Base-by-base conservation (phyloP, 1,140 invertebrate genomes). In the Drosophila rufa region DNA sequence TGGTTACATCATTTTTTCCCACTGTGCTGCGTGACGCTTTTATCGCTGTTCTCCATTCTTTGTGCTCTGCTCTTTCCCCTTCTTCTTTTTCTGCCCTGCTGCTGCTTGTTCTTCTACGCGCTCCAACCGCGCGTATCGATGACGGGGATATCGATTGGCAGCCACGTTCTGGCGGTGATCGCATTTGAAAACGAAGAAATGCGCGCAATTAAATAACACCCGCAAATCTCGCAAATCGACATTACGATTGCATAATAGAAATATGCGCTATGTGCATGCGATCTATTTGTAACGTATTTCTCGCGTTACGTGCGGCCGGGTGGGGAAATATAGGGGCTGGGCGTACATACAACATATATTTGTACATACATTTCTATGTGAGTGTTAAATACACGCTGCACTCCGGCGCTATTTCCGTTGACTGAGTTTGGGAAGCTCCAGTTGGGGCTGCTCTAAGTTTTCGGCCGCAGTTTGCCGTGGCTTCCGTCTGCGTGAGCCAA, bases 331-430 rank as follows among this genome's bases (percentile, higher is more conserved):
- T 55, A 40, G 53, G 68, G 68, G 46, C 70, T 73, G 70, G 51
- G 30, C 67, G 53, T 30, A 55, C 45, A 38, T 57, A 69, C 71
- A 75, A 40, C 59, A 57, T 62, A 71, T 64, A 51, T 79, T 47
- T 73, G 68, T 78, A 43, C 51, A 59, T 78, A 60, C 51, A 59
- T 78, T 56, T 60, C 56, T 75, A 65, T 75, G 65, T 84, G 46
- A 56, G 77, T 78, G 75, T 67, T 66, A 73, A 76, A 69, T 59
- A 77, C 71, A 60, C 65, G 61, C 47, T 48, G 64, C 70, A 70
- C 80, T 60, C 61, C 68, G 70, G 48, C 69, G 48, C 69, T 67
- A 89, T 89, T 89, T 89, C 85, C 85, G 82, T 91, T 89, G 85
- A 90, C 86, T 89, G 85, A 89, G 66, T 89, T 91, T 91, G 50